These are phyloP conservation scores for Drosophila aldrichi DNA, from an alignment of 2,888 invertebrate species.

Conservation along the genomic window DNA sequence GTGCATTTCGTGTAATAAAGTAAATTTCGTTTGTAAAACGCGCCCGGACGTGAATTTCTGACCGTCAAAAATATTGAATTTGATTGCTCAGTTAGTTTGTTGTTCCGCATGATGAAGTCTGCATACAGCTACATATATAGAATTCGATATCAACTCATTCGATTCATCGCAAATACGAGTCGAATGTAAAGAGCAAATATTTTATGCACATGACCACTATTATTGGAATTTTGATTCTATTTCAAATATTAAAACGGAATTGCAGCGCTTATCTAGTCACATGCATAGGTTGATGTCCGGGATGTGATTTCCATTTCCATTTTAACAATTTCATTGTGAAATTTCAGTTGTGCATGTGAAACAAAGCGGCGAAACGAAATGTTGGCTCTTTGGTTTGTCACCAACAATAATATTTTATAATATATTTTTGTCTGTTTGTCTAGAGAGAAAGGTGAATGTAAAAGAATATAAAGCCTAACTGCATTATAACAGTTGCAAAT, in stretches of 20 bases:
- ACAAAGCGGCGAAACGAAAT: constrained; percentile 29
- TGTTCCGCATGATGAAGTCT: constrained; percentile 3
- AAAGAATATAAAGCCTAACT: neutral
- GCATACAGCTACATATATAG: neutral
- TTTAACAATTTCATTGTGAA: constrained; percentile 29
- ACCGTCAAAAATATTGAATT: constrained; percentile 11
- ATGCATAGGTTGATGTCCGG: constrained; percentile 18
- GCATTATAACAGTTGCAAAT: neutral
- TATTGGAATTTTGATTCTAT: neutral
- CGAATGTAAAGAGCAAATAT: constrained; percentile 21
- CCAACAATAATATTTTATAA: constrained; percentile 1
- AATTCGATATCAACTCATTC: neutral
- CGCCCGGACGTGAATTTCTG: neutral
- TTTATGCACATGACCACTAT: constrained; percentile 32
- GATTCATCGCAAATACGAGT: constrained; percentile 15
- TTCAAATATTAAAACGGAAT: constrained; percentile 41
- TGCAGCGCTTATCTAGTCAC: constrained; percentile 57
- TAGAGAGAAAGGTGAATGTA: neutral
- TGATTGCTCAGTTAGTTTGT: constrained; percentile 8
- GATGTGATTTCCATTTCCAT: constrained; percentile 25
- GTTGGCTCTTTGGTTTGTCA: constrained; percentile 1
- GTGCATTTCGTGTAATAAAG: neutral
- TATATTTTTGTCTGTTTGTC: neutral
- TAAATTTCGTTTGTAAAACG: neutral
- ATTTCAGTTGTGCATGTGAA: constrained; percentile 41